Conservation (phyloP, 2,888 invertebrate species). For the Drosophila pegasa region DNA sequence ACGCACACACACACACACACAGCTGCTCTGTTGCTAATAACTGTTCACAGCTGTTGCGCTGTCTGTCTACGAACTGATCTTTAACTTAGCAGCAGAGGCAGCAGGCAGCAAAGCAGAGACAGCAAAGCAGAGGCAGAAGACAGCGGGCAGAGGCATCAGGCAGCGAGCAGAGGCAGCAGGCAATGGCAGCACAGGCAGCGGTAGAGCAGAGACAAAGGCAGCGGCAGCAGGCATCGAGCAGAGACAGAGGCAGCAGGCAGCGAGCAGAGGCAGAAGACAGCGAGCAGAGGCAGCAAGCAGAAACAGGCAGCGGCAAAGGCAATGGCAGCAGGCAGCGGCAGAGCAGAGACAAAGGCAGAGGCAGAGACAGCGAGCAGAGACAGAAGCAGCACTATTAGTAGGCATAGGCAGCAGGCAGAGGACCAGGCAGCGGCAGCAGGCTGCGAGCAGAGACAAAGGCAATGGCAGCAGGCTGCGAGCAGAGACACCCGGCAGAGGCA, state of each 20-base stretch:
- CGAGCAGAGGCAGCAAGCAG: conserved; percentile 15
- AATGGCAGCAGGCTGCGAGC: too few species aligned
- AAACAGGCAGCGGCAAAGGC: too few species aligned
- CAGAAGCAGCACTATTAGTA: neutral
- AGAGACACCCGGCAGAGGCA: too few species aligned
- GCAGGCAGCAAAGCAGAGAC: too few species aligned
- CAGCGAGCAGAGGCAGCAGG: neutral
- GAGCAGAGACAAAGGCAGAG: neutral
- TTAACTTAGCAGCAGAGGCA: conserved; percentile 34
- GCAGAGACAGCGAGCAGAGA: neutral
- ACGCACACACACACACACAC: conserved; percentile 13
- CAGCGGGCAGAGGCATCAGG: neutral
- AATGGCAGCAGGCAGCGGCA: too few species aligned
- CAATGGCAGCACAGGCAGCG: neutral
- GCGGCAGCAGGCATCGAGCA: neutral
- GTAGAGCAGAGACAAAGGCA: neutral
- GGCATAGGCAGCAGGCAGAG: conserved; percentile 11
- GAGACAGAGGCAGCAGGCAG: neutral
- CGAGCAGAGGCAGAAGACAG: conserved; percentile 1
- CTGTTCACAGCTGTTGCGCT: conserved; percentile 58
- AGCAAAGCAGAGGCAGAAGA: neutral
- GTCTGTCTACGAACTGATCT: conserved; percentile 41
- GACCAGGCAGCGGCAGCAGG: too few species aligned
- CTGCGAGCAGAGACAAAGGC: too few species aligned
- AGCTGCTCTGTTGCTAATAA: conserved; percentile 50